Evolutionary conservation across 2,113 vertebrate genomes (phyloP), one percentile per base, ranked within the genome.

Genomic region (Notarius lentiginosus): DNA sequence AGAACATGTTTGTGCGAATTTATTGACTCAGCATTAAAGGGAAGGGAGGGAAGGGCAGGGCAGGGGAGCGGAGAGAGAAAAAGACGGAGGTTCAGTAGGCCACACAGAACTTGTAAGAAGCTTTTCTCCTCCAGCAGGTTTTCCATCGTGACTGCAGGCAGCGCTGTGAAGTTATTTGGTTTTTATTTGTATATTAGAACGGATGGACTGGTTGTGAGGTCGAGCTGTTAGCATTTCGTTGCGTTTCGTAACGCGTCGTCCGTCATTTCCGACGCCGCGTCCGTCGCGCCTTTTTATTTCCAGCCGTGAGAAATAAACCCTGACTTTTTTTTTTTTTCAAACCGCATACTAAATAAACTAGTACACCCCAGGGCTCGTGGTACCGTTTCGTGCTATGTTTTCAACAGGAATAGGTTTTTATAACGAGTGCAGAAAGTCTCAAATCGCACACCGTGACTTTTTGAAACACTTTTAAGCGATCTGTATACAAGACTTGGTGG

Each of bases 61-160:
- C n/a, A n/a, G 53, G 53, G 7, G 7, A 1, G 30, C 0, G 14
- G 41, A 79, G n/a, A 63, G 1, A 81, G 17, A 49, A 77, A 34
- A n/a, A n/a, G 51, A 8, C 30, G 60, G 61, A 61, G 27, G 63
- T 82, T 60, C 80, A 65, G 72, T 53, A 12, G 22, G 11, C 55
- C 47, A 17, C 53, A 60, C 60, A 27, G 65, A 84, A 73, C 80
- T 30, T 73, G 53, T 41, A 80, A 49, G 61, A 68, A 82, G 55
- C 11, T 80, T 68, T 41, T 41, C 41, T 41, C 41, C 41, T 56
- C 14, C 55, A 56, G 55, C 55, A 56, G 1, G 27, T 83, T 85
- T 85, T 79, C 72, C 53, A 65, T 63, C 60, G 86, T 87, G 87
- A 92, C 91, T 92, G 92, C 90, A 88, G 90, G 91, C 91, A 91